Base-by-base conservation (phyloP, 1,140 invertebrate genomes). In the Trichonephila clavipes region DNA sequence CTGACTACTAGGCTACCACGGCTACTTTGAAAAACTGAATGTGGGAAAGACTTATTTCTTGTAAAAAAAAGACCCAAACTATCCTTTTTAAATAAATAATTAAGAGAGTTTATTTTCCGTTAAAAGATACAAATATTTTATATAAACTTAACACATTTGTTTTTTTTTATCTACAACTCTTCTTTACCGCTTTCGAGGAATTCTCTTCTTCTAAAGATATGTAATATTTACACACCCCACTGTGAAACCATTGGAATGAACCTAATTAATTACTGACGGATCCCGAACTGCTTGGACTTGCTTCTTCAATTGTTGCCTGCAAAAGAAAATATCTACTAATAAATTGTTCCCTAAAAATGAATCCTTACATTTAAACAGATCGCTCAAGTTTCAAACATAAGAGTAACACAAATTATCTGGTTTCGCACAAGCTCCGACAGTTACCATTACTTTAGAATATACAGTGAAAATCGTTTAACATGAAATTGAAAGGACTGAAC, bases 231-330 rank as follows among this genome's bases (percentile, higher is more conserved):
- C 64, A 69, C 64, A 28, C 28, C 21, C 12, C 64, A 10, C 21
- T 2, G n/a, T 7, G 7, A 10, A 69, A 69, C 6, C 1, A 69
- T n/a, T 5, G 24, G n/a, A 2, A 69, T 69, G 2, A 69, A 24
- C 64, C 12, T 5, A 18, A 40, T 66, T 18, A 88, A 28, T 88
- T 88, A 34, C 86, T 88, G 1, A 66, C 21, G 8, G 86, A 88
- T 66, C 86, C 86, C 1, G 86, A 88, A 66, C 86, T 88, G 24
- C 62, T 88, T 40, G 86, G 86, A 66, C 86, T 88, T 24, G 51
- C 40, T 64, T 88, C 86, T 88, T 64, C 86, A 40, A 66, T 66
- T 10, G 61, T 19, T 16, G 86, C 61, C 86, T 88, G 64, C 28
- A 18, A 44, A 66, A 1, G 3, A 62, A 77, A 34, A 77, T 51